Evolutionary conservation across 2,113 vertebrate species (phyloP).

Genomic region (Prietella phreatophila): DNA sequence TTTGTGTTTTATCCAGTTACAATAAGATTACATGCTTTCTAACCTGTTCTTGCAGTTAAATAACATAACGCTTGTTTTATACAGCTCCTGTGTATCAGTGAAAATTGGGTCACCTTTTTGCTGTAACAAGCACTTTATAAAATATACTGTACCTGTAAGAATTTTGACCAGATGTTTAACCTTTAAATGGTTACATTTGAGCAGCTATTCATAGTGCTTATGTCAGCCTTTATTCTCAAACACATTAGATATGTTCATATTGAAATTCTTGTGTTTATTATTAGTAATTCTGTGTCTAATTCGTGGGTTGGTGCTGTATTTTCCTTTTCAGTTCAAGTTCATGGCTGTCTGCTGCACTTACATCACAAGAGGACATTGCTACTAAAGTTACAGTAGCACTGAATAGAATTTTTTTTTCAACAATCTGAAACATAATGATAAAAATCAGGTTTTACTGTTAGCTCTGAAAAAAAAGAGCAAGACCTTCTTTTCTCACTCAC

Average conservation of each 20-base stretch:
- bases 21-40: too few relatives aligned
- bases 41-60: neutral
- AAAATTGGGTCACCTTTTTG: neutral
- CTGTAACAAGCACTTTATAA: neutral
- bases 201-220: neutral
- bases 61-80: too few relatives aligned
- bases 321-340: neutral
- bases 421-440: neutral
- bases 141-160: neutral
- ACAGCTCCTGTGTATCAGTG: neutral
- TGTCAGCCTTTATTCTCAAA: neutral
- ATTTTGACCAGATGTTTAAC: neutral
- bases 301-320: neutral
- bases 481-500: neutral
- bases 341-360: neutral
- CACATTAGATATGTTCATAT: neutral
- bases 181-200: neutral
- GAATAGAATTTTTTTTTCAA: neutral
- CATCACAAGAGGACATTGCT: neutral
- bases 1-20: too few relatives aligned
- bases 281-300: neutral
- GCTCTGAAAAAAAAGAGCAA: neutral
- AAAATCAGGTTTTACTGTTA: neutral
- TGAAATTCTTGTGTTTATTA: neutral
- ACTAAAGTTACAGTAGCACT: neutral